Conservation (phyloP, 2,113 vertebrate genomes). For the Pristiophorus japonicus region DNA sequence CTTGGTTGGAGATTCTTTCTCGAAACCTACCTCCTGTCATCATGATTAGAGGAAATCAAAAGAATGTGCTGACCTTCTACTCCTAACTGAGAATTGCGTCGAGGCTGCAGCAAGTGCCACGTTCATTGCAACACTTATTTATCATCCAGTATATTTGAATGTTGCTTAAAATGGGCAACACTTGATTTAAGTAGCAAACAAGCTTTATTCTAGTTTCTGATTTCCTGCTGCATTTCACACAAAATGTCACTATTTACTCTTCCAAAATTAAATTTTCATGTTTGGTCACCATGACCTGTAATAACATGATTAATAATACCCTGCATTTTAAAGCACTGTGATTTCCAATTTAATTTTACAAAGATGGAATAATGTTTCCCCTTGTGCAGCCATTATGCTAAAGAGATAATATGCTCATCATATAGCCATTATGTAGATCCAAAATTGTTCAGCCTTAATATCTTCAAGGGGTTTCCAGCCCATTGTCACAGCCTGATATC, state of each 20-base stretch:
- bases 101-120: not conserved
- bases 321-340: not conserved
- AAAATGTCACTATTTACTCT: constrained; percentile 39
- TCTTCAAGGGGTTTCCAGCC: not conserved
- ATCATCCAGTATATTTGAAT: not conserved
- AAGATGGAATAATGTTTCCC: not conserved
- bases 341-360: not conserved
- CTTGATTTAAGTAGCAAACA: not conserved
- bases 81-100: constrained; percentile 61
- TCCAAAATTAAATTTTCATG: not conserved
- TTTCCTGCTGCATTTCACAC: constrained; percentile 39
- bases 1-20: constrained; percentile 88
- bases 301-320: not conserved
- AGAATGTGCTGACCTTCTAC: constrained; percentile 95
- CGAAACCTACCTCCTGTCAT: constrained; percentile 85
- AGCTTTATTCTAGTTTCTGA: constrained; percentile 10
- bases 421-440: not conserved
- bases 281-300: not conserved
- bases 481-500: not conserved
- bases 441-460: not conserved
- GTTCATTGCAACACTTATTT: not conserved
- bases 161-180: not conserved
- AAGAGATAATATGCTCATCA: not conserved
- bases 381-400: not conserved
- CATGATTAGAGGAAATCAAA: constrained; percentile 93